phyloP scores from a whole-genome alignment of 2,888 invertebrate genomes.

The Xestobium rufovillosum region DNA sequence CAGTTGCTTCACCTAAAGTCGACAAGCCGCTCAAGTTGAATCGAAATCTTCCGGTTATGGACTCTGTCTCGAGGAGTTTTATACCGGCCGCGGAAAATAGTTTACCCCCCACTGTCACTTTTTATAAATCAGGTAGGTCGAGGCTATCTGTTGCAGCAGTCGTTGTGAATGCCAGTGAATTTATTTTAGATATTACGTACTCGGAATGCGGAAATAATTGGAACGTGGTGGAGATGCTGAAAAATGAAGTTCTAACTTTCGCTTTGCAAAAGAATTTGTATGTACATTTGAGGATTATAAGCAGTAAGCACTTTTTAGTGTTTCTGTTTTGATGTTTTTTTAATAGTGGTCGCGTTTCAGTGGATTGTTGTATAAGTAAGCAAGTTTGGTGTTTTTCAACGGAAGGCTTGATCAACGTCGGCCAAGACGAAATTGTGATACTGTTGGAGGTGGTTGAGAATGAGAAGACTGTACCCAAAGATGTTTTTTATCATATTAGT shows the following conservation, averaged over 20 bases:
- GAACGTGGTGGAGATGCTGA: constrained; percentile 50
- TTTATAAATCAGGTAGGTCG: constrained; percentile 46
- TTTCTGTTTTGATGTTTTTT: no score
- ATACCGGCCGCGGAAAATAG: constrained; percentile 47
- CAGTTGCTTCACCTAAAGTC: constrained; percentile 11
- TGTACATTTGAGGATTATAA: constrained; percentile 65
- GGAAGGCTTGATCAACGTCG: constrained; percentile 68
- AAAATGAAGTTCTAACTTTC: constrained; percentile 59
- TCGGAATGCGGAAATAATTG: constrained; percentile 50
- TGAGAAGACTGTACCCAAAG: constrained; percentile 57
- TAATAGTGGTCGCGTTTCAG: constrained; percentile 40
- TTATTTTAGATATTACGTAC: constrained; percentile 46
- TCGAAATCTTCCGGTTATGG: constrained; percentile 41
- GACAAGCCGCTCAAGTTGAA: constrained; percentile 13
- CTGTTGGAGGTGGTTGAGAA: constrained; percentile 60
- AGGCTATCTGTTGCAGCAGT: not conserved
- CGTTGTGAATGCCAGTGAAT: constrained; percentile 1
- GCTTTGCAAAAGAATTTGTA: constrained; percentile 67
- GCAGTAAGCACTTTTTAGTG: constrained; percentile 52
- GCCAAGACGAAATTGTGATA: constrained; percentile 75
- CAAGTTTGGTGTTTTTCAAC: constrained; percentile 72
- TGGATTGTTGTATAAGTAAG: constrained; percentile 68
- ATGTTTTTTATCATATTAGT: constrained; percentile 67
- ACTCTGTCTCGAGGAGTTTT: constrained; percentile 49
- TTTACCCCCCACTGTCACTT: constrained; percentile 51